Conservation (phyloP, 1,140 invertebrate genomes). For the Listronotus oregonensis region DNA sequence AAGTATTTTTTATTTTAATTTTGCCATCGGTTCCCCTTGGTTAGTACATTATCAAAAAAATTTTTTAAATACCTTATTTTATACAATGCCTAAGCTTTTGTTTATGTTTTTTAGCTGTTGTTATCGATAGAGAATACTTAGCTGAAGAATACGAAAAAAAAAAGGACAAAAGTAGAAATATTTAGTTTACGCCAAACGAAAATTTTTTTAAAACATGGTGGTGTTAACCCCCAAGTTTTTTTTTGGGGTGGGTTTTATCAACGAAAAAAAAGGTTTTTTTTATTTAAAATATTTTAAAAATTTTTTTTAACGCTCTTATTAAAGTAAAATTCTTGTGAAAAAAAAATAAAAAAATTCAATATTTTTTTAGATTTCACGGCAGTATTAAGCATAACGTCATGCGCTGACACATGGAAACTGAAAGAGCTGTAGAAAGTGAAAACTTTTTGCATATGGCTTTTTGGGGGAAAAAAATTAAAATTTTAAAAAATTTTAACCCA, state of each 20-base stretch:
- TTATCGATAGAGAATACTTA: conserved; percentile 66
- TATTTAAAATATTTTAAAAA: no score
- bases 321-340: no score
- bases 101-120: conserved; percentile 60
- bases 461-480: conserved; percentile 62
- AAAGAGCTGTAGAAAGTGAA: conserved; percentile 62
- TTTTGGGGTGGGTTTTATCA: conserved; percentile 67
- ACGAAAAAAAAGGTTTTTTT: conserved; percentile 71
- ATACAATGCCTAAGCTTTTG: no score
- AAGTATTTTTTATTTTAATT: no score
- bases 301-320: no score
- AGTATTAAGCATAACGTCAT: conserved; percentile 71
- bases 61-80: no score
- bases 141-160: conserved; percentile 63
- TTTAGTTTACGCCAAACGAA: conserved; percentile 62
- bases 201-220: conserved; percentile 66
- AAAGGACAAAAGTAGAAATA: conserved; percentile 62
- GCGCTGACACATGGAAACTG: conserved; percentile 70
- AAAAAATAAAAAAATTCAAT: no score
- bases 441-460: conserved; percentile 70
- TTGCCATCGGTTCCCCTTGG: no score
- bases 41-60: no score
- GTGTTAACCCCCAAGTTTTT: conserved; percentile 67
- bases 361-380: conserved; percentile 67
- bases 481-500: no score